Percentiles rank a stretch among this genome's conserved stretches.
phyloP scores from a whole-genome alignment of 1,140 invertebrate genomes.

The Pseudomyrmex dendroicus region DNA sequence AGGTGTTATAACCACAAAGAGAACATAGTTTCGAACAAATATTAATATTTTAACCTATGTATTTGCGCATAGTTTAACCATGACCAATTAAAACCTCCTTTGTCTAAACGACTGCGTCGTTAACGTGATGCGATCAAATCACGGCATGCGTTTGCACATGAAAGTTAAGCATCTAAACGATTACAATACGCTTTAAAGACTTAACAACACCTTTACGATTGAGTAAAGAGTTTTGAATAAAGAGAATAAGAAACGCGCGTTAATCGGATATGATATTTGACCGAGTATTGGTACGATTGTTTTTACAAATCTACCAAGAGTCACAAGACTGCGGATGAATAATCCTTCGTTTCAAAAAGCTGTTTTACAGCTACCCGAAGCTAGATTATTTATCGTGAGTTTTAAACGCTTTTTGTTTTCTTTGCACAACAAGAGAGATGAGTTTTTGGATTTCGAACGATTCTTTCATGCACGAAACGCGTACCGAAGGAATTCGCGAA shows the following conservation, averaged over 20 bases:
- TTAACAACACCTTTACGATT: background rate
- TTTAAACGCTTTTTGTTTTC: slow-evolving; percentile 18
- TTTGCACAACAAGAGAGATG: slow-evolving; percentile 6
- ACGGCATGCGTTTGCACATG: background rate
- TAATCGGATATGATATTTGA: slow-evolving; percentile 14
- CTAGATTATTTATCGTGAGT: background rate
- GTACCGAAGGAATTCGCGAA: slow-evolving; percentile 22
- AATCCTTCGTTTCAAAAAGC: background rate
- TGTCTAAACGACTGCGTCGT: slow-evolving; percentile 11
- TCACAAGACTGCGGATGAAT: slow-evolving; percentile 66
- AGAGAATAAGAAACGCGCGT: slow-evolving; percentile 39
- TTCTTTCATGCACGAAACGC: slow-evolving; percentile 13
- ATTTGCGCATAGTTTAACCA: slow-evolving; percentile 62
- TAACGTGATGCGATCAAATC: too few relatives aligned
- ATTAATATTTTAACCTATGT: slow-evolving; percentile 21
- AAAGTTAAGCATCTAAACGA: slow-evolving; percentile 25
- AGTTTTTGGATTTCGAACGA: background rate
- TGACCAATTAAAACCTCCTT: slow-evolving; percentile 69
- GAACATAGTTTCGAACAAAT: slow-evolving; percentile 26
- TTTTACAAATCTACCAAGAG: slow-evolving; percentile 45
- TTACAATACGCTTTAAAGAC: slow-evolving; percentile 39
- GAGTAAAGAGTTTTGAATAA: too few relatives aligned
- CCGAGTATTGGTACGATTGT: slow-evolving; percentile 26
- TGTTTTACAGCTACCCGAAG: slow-evolving; percentile 12
- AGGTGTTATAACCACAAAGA: background rate